Evolutionary conservation across 2,888 invertebrate species (phyloP), one percentile per base, ranked within the genome.

Genomic region (Sacculina carcini): DNA sequence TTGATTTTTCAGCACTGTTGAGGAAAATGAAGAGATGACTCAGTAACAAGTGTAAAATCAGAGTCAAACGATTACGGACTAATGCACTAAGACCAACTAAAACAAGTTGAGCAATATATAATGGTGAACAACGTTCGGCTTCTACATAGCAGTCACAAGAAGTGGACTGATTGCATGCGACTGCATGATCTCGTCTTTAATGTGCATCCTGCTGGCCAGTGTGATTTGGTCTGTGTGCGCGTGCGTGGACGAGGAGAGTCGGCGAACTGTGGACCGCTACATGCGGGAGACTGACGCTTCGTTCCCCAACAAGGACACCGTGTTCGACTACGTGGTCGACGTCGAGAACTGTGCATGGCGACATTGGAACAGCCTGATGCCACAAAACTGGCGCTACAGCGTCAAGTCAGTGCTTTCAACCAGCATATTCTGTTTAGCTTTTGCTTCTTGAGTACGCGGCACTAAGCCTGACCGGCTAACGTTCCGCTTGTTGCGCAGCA

Each of bases 261-360:
- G 75, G 39, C 59, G 66, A 0, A 65, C 67, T 26, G 76, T 77
- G 65, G 61, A 61, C 0, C 62, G 65, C 14, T 62, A 66, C 6
- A 58, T 68, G 44, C 62, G 66, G 26, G 81, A 83, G 65, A 72
- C 77, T 61, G 82, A 83, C 62, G 76, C 77, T 9, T 67, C 76
- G 5, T 86, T 84, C 67, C 87, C 87, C 0, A 71, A 85, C 42
- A 81, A 80, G 61, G 86, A 85, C 62, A 83, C 83, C 0, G 74
- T 87, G 9, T 87, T 82, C 64, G 87, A 89, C 64, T 89, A 89
- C 65, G 74, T 74, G 60, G 61, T 65, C 0, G 84, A 87, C 60
- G 72, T 75, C 34, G 69, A 74, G 54, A 71, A 76, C 55, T 71
- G 74, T 28, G 68, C 71, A 53, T 81, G 84, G 66, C 67, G 73